Percentiles rank a stretch among this genome's conserved stretches.
These are phyloP conservation scores for Lasius fuliginosus DNA, from an alignment of 2,888 invertebrate species.

Conservation along the genomic window DNA sequence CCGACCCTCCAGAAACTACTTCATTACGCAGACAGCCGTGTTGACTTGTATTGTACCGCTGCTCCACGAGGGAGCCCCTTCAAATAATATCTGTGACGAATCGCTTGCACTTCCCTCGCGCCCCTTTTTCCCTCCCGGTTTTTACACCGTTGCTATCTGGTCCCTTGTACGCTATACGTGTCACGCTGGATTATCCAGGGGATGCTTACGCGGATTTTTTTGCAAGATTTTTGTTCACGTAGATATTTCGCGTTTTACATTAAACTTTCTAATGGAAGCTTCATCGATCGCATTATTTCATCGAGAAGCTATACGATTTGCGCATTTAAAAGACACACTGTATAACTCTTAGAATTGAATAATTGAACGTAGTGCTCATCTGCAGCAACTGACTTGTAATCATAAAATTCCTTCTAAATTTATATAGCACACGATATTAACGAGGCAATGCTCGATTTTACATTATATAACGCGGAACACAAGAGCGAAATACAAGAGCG, in stretches of 20 bases:
- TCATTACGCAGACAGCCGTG: conserved; percentile 87
- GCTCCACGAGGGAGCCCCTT: conserved; percentile 77
- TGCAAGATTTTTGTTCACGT: not conserved
- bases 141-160: conserved; percentile 57
- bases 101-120: conserved; percentile 82
- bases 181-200: not conserved
- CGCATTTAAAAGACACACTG: not conserved
- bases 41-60: conserved; percentile 86
- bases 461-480: not conserved
- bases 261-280: not conserved
- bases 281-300: not conserved
- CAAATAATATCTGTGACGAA: conserved; percentile 86
- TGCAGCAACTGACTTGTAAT: not conserved
- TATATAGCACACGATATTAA: not conserved
- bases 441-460: not conserved
- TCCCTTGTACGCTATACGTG: conserved; percentile 16
- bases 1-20: conserved; percentile 85
- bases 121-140: conserved; percentile 48
- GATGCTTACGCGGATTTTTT: conserved; percentile 18
- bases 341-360: not conserved
- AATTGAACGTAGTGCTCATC: not conserved
- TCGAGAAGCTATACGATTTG: not conserved
- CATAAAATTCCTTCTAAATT: not conserved
- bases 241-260: not conserved
- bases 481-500: not conserved